Evolutionary conservation across 1,140 invertebrate genomes (phyloP).

Genomic region (Neuroterus valhalla): DNA sequence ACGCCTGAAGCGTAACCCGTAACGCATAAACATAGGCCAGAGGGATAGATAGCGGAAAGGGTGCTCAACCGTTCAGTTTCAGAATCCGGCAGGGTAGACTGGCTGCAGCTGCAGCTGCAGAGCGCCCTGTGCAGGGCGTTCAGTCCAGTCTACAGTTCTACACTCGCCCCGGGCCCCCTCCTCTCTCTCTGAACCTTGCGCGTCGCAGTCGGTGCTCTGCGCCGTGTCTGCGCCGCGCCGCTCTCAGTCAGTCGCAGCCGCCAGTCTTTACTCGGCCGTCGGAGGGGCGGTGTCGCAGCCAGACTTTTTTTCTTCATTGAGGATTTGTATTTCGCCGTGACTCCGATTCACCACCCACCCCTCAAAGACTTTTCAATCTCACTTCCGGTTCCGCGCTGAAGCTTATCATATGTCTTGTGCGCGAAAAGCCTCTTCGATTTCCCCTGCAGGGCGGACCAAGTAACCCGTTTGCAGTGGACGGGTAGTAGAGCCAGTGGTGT

Average conservation of each 20-base stretch:
- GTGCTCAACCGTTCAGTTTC: no score
- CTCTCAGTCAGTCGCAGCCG: constrained; percentile 37
- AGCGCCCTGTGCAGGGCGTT: constrained; percentile 1
- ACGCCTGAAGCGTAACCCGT: constrained; percentile 4
- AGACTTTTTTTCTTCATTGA: constrained; percentile 41
- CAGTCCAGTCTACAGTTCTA: no score
- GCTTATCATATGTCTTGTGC: constrained; percentile 36
- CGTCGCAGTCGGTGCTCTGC: constrained; percentile 60
- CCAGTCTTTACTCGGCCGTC: constrained; percentile 71
- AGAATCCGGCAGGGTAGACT: not conserved
- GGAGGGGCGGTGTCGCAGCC: constrained; percentile 61
- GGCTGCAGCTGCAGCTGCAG: constrained; percentile 27
- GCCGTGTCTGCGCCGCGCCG: constrained; percentile 33
- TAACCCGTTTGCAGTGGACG: constrained; percentile 33
- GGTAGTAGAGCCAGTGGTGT: constrained; percentile 44
- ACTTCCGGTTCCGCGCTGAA: not conserved
- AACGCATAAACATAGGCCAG: not conserved
- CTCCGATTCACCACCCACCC: constrained; percentile 19
- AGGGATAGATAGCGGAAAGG: not conserved
- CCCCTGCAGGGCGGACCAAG: constrained; percentile 8
- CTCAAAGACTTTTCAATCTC: constrained; percentile 27
- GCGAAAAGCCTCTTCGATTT: constrained; percentile 19
- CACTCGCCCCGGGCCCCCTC: constrained; percentile 47
- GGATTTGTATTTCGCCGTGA: constrained; percentile 18
- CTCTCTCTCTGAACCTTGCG: constrained; percentile 57